Conservation (phyloP, 2,113 vertebrate genomes). For the Ceratotherium simum region DNA sequence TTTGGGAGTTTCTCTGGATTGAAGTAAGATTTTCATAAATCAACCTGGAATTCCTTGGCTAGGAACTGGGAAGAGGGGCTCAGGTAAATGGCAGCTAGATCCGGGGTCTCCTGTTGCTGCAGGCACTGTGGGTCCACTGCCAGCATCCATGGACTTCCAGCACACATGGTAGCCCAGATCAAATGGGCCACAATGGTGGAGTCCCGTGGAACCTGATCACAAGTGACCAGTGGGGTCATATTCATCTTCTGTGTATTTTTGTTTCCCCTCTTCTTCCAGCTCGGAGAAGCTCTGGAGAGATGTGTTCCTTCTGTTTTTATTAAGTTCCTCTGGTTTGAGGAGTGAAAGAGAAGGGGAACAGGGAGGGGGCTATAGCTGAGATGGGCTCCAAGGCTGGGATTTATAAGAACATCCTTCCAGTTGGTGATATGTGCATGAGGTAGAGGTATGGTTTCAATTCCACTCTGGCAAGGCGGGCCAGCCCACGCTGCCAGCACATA, state of each 20-base stretch:
- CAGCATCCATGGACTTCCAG: not conserved
- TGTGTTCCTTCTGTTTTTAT: slow-evolving; percentile 34
- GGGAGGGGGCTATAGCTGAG: not conserved
- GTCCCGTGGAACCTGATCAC: not conserved
- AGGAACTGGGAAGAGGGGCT: not conserved
- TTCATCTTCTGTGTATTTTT: not conserved
- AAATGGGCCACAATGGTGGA: not conserved
- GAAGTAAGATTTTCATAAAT: slow-evolving; percentile 61
- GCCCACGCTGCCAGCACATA: slow-evolving; percentile 43
- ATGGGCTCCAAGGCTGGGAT: not conserved
- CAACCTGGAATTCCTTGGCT: slow-evolving; percentile 12
- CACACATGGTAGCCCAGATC: not conserved
- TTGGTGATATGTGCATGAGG: slow-evolving; percentile 30
- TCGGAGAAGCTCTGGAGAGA: slow-evolving; percentile 8
- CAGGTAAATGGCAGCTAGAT: not conserved
- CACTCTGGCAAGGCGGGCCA: not conserved
- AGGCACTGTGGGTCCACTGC: not conserved
- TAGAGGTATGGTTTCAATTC: slow-evolving; percentile 59
- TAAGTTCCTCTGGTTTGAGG: slow-evolving; percentile 40
- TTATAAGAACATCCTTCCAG: slow-evolving; percentile 49
- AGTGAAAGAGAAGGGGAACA: not conserved
- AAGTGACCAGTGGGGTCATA: not conserved
- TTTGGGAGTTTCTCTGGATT: slow-evolving; percentile 50
- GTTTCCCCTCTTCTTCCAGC: not conserved
- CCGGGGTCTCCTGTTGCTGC: not conserved